A percentile compares a stretch with the other conserved stretches of the same genome.
Conservation (phyloP, 2,888 invertebrate genomes). For the Yponomeuta evonymella region DNA sequence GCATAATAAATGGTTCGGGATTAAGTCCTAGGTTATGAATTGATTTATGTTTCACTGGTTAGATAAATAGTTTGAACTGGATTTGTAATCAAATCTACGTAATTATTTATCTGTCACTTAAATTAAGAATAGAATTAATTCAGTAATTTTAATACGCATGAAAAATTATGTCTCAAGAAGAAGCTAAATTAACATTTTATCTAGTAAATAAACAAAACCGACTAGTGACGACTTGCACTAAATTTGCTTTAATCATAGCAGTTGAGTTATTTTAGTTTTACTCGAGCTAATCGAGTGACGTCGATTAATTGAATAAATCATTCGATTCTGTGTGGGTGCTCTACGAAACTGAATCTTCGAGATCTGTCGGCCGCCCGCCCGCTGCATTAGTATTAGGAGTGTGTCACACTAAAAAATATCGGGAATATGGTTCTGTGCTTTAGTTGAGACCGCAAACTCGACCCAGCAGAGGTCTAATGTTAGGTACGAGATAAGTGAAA, state of each 20-base stretch:
- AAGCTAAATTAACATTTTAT: too few species aligned
- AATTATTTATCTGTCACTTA: neutral
- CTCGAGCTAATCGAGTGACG: constrained; percentile 19
- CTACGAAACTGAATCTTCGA: constrained; percentile 48
- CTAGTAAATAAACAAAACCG: neutral
- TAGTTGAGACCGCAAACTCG: neutral
- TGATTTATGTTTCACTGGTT: neutral
- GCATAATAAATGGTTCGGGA: neutral
- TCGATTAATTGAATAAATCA: constrained; percentile 44
- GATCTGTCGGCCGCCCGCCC: constrained; percentile 39
- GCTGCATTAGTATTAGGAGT: constrained; percentile 40
- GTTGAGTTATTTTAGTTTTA: constrained; percentile 12
- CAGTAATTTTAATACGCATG: neutral
- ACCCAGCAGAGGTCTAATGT: neutral
- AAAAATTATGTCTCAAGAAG: neutral
- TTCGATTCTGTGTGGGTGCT: constrained; percentile 37
- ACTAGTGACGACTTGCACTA: neutral
- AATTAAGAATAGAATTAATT: neutral
- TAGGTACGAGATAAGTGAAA: neutral
- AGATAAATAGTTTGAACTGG: neutral
- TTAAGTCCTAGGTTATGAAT: neutral
- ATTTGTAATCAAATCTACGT: neutral
- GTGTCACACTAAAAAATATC: constrained; percentile 31
- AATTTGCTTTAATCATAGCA: constrained; percentile 10
- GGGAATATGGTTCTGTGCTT: constrained; percentile 17